phyloP scores from a whole-genome alignment of 2,797 vertebrate genomes.

The Myiotriccus ornatus region DNA sequence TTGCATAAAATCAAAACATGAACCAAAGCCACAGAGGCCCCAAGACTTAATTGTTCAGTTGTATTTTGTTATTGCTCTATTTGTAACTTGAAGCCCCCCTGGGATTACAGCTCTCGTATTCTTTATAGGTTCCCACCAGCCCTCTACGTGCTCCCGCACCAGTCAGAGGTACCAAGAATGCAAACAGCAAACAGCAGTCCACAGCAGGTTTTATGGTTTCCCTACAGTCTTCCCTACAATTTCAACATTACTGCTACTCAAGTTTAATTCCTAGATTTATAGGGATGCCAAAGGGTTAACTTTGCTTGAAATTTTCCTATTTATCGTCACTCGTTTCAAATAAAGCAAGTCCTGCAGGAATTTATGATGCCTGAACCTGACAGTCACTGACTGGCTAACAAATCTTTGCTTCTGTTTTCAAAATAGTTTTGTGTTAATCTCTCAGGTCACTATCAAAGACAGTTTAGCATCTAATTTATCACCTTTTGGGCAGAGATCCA shows the following conservation, averaged over 20 bases:
- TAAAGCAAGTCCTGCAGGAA: not conserved
- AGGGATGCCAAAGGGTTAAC: conserved; percentile 24
- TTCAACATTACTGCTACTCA: not conserved
- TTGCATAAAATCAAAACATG: conserved; percentile 41
- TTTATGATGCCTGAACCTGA: conserved; percentile 17
- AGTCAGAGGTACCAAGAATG: not conserved
- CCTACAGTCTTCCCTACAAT: not conserved
- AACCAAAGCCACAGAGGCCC: conserved; percentile 4
- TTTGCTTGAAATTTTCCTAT: not conserved
- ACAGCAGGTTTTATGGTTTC: not conserved
- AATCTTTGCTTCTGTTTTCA: conserved; percentile 59
- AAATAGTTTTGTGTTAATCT: conserved; percentile 55
- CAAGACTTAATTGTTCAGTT: conserved; percentile 58
- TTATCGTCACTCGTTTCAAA: not conserved
- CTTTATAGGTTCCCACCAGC: conserved; percentile 1
- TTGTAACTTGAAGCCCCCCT: not conserved
- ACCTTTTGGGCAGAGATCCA: conserved; percentile 66
- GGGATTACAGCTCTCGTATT: not conserved
- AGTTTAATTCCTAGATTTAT: conserved; percentile 35
- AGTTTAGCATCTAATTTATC: conserved; percentile 67
- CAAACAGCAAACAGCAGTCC: not conserved
- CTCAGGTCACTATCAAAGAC: conserved; percentile 57
- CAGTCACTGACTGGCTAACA: not conserved
- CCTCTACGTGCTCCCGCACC: not conserved
- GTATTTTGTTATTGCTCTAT: conserved; percentile 45